phyloP scores from a whole-genome alignment of 2,888 invertebrate genomes.

The Nemotelus nigrinus region DNA sequence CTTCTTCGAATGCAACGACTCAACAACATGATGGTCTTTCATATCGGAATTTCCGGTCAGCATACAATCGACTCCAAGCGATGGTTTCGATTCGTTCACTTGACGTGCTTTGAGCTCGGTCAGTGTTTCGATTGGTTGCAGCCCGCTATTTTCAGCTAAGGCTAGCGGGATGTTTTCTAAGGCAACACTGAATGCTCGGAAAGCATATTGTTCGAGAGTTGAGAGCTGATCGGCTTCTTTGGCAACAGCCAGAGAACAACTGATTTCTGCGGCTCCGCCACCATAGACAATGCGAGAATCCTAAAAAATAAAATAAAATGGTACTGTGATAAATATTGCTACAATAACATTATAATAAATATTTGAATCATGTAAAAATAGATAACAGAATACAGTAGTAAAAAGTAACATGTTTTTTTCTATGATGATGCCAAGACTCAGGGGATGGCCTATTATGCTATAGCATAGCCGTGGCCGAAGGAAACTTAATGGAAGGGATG shows the following conservation, averaged over 20 bases:
- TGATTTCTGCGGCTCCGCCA: conserved; percentile 96
- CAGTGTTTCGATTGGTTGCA: conserved; percentile 91
- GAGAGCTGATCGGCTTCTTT: conserved; percentile 87
- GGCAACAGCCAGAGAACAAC: conserved; percentile 91
- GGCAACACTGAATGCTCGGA: conserved; percentile 94
- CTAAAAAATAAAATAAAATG: conserved; percentile 58
- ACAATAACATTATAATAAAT: background rate
- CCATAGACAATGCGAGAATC: conserved; percentile 92
- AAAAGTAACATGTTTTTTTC: too few species aligned
- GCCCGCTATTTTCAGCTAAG: conserved; percentile 95
- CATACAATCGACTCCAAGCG: conserved; percentile 96
- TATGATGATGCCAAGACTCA: too few species aligned
- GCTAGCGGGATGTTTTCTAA: conserved; percentile 94
- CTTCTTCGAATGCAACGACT: conserved; percentile 95
- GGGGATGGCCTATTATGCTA: too few species aligned
- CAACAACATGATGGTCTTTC: conserved; percentile 94
- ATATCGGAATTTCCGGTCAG: conserved; percentile 84
- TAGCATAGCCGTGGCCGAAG: too few species aligned
- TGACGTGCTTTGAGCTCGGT: conserved; percentile 93
- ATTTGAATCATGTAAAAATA: conserved; percentile 16
- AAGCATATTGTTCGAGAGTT: conserved; percentile 96
- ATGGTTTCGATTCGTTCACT: conserved; percentile 82
- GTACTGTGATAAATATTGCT: background rate
- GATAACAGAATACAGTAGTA: too few species aligned
- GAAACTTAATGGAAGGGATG: too few species aligned